phyloP scores from a whole-genome alignment of 2,113 vertebrate species.

The Plotosus lineatus region DNA sequence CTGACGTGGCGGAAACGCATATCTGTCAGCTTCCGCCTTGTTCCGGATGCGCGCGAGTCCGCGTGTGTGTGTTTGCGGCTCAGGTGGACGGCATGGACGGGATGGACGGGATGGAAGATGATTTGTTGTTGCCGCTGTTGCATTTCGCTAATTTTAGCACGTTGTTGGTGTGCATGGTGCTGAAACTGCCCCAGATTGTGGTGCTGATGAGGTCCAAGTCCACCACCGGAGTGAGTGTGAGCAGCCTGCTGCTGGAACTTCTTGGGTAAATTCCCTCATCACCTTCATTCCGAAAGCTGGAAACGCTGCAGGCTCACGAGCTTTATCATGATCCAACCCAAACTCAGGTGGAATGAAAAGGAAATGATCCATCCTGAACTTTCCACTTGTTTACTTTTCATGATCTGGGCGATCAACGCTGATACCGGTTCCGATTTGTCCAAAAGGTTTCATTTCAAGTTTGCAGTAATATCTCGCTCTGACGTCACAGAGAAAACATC shows the following conservation, averaged over 20 bases:
- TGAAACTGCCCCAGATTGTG: conserved; percentile 89
- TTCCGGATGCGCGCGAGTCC: too few relatives aligned
- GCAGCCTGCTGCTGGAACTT: conserved; percentile 85
- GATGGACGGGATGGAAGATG: conserved; percentile 60
- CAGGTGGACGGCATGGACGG: conserved; percentile 59
- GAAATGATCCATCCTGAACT: too few relatives aligned
- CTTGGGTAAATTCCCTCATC: conserved; percentile 72
- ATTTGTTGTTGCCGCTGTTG: conserved; percentile 63
- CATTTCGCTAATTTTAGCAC: conserved; percentile 82
- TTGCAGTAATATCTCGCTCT: not conserved
- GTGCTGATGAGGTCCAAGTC: conserved; percentile 76
- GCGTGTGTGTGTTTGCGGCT: not conserved
- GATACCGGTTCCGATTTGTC: not conserved
- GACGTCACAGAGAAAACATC: too few relatives aligned
- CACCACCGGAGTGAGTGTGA: conserved; percentile 79
- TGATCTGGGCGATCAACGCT: not conserved
- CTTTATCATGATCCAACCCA: not conserved
- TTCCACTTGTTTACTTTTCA: not conserved
- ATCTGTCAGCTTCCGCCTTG: not conserved
- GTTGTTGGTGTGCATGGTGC: conserved; percentile 78
- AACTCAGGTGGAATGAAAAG: not conserved
- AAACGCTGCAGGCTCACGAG: too few relatives aligned
- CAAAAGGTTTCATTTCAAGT: too few relatives aligned
- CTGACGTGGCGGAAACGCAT: conserved; percentile 65
- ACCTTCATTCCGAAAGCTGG: not conserved